Evolutionary conservation across 2,113 vertebrate genomes (phyloP).

Genomic region (Psittacula cyanocephala): DNA sequence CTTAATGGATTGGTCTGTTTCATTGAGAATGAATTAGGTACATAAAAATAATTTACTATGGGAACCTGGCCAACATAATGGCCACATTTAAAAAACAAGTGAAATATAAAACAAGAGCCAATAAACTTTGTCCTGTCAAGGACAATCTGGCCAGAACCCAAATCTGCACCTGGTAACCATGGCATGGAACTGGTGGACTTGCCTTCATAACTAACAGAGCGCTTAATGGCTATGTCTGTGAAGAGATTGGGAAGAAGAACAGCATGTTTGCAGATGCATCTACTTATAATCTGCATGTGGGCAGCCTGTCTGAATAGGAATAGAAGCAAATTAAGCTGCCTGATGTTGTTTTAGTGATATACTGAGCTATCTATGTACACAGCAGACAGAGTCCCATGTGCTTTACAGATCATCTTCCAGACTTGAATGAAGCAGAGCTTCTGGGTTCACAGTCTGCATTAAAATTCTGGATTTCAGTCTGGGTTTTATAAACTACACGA

Average conservation of each 20-base stretch:
- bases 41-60: constrained; percentile 33
- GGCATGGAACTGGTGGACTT: not conserved
- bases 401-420: not conserved
- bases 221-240: not conserved
- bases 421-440: not conserved
- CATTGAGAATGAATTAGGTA: constrained; percentile 7
- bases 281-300: not conserved
- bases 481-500: not conserved
- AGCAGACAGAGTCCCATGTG: not conserved
- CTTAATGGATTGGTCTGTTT: constrained; percentile 18
- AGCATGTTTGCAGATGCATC: not conserved
- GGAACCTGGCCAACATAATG: not conserved
- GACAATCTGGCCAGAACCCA: not conserved
- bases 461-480: not conserved
- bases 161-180: fast-evolving
- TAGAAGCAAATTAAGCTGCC: not conserved
- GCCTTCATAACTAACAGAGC: not conserved
- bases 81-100: not conserved
- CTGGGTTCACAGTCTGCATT: not conserved
- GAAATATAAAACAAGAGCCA: not conserved
- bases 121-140: not conserved
- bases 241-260: not conserved
- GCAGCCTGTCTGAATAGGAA: not conserved
- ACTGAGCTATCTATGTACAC: not conserved
- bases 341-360: not conserved